Conservation (phyloP, 2,888 invertebrate species). For the Lithodes maja region DNA sequence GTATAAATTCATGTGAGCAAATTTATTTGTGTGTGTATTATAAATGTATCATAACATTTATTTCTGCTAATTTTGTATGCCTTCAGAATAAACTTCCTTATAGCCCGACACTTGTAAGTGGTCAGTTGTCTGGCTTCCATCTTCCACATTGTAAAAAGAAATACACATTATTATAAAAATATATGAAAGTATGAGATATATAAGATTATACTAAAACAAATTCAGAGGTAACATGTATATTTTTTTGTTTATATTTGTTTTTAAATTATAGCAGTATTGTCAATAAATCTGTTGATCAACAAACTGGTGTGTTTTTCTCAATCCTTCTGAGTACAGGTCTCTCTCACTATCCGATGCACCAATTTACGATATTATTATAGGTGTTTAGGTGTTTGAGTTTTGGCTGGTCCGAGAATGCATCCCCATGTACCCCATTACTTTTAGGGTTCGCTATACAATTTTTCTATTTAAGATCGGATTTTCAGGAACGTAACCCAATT, state of each 20-base stretch:
- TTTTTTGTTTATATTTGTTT: constrained; percentile 32
- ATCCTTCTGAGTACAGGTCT: too few relatives aligned
- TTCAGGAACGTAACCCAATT: background rate
- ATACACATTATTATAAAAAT: constrained; percentile 6
- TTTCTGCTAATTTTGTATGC: too few relatives aligned
- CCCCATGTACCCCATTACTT: too few relatives aligned
- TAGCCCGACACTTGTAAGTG: too few relatives aligned
- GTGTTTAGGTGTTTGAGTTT: too few relatives aligned
- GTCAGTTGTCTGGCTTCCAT: background rate
- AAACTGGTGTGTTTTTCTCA: background rate
- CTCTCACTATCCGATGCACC: background rate
- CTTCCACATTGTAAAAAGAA: background rate
- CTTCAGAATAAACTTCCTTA: too few relatives aligned
- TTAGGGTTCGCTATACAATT: too few relatives aligned
- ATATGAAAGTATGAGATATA: background rate
- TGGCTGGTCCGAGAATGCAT: too few relatives aligned
- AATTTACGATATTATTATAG: background rate
- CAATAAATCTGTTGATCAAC: constrained; percentile 34
- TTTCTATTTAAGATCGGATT: background rate
- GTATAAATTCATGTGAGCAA: too few relatives aligned
- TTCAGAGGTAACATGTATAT: constrained; percentile 23
- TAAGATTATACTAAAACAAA: background rate
- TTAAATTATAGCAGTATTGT: background rate
- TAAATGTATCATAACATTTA: too few relatives aligned
- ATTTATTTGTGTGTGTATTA: too few relatives aligned